Percentiles rank a stretch among this genome's conserved stretches.
These are phyloP conservation scores for Lophura nycthemera DNA, from an alignment of 2,113 vertebrate genomes.

Conservation along the genomic window DNA sequence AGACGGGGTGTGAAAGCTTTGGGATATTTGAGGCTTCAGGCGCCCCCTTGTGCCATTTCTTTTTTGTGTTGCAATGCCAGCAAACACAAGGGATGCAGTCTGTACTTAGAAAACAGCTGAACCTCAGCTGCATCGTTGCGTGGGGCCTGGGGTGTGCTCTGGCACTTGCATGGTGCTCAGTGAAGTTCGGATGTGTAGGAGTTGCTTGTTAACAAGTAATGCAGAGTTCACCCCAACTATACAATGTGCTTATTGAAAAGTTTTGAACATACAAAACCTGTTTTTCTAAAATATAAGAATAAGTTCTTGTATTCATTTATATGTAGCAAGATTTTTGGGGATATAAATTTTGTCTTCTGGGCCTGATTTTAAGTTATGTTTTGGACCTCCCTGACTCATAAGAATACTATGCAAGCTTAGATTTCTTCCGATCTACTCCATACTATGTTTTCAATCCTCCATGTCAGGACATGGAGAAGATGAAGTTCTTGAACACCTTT, in stretches of 20 bases:
- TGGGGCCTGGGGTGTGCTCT: not conserved
- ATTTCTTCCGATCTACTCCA: not conserved
- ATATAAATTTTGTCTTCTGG: not conserved
- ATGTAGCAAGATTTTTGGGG: not conserved
- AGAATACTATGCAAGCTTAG: not conserved
- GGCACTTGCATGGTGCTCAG: fast-evolving
- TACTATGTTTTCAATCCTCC: not conserved
- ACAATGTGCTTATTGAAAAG: not conserved
- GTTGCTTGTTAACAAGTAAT: not conserved
- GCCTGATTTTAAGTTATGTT: not conserved
- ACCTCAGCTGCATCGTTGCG: not conserved
- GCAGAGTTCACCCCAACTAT: not conserved
- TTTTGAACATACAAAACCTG: not conserved
- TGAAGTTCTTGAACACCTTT: too few relatives aligned
- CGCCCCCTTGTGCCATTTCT: slow-evolving; percentile 55
- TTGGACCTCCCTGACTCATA: not conserved
- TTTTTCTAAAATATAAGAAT: not conserved
- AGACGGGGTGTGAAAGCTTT: not conserved
- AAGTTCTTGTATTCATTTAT: not conserved
- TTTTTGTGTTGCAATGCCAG: not conserved
- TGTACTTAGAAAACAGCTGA: not conserved
- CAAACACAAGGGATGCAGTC: not conserved
- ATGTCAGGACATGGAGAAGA: not conserved
- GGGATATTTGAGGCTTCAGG: not conserved
- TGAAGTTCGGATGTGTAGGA: not conserved